Evolutionary conservation across 92 coral and sea anemone species (phyloP), one percentile per base, ranked within the genome.

Genomic region (Phenganax marumi): DNA sequence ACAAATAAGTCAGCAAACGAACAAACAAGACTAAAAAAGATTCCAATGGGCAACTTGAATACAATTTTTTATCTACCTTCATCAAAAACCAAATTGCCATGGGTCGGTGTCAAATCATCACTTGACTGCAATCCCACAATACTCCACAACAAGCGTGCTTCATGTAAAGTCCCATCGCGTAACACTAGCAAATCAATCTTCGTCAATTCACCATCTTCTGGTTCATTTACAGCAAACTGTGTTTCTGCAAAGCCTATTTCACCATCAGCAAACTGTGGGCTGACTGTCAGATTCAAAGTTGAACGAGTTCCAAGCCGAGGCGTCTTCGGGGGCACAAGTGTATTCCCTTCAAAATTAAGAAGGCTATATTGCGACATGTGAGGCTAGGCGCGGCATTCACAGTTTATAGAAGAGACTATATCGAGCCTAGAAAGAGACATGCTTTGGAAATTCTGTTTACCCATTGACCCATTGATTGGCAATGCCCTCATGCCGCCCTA

Each of bases 191-290:
- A 82, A 26, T 73, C 65, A 19, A 92, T 68, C 25, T 46, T 46
- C 49, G 70, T 16, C 9, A 93, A 61, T 6, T 60, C 81, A 18
- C 85, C 88, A 11, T 93, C 93, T 10, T 52, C 87, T 26, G 98
- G 97, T 69, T 95, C 98, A 17, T 88, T 81, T 9, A 90, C 91
- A 19, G 87, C 50, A 18, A 92, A 52, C 3, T 80, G 76, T 12
- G 81, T 83, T 22, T 81, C 80, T 19, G 86, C 87, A 75, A 95
- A 95, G 8, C 98, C 97, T 3, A 93, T 86, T 71, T 92, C 97
- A 13, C 98, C 98, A 75, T 95, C 90, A 62, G 98, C 98, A 79
- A 90, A 90, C 33, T 82, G 62, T 8, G 95, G 73, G 25, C 92
- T 86, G 50, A 95, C 86, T 60, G 91, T 90, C 77, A 95, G 85